Evolutionary conservation across 2,113 vertebrate genomes (phyloP), one percentile per base, ranked within the genome.

Genomic region (Catharus minimus): DNA sequence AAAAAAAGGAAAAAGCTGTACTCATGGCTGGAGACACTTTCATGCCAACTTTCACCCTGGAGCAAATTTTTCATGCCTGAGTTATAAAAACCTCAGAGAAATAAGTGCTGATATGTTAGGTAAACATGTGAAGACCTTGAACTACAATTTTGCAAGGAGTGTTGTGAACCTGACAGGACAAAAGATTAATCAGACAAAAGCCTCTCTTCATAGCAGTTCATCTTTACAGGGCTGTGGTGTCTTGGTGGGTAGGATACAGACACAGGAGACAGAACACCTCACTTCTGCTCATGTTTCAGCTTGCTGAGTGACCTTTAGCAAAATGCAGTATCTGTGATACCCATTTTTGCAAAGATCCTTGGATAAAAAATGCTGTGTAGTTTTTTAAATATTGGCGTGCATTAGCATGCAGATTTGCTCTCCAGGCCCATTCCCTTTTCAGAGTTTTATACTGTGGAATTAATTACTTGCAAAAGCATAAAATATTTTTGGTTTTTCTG

Each of bases 31-130:
- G 61, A 94, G 92, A 94, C 47, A 85, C 27, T 88, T 92, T 92
- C 81, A 76, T 95, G 81, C 89, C 86, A 93, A 27, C 88, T 94
- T 94, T 94, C 61, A 89, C 86, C 95, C 94, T 78, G 78, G 61
- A 91, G 95, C 95, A 94, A 92, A 95, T 94, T 93, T 96, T 96
- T 96, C 88, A 86, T 95, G 93, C 86, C 78, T 95, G 92, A 96
- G 82, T 95, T 95, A 92, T 82, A 94, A 94, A 96, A 94, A 94
- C 68, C 82, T 92, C 92, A 93, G 84, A 93, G 92, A 95, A 93
- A 95, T 78, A 94, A 78, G 82, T 91, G 93, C 41, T 90, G 88
- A 96, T 94, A 79, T 56, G 50, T 81, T 88, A 94, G 79, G 89
- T 96, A 95, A 90, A 96, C 93, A 95, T 89, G 39, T 79, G 86